Evolutionary conservation across 1,140 invertebrate species (phyloP), one percentile per base, ranked within the genome.

Genomic region (Euwallacea similis): DNA sequence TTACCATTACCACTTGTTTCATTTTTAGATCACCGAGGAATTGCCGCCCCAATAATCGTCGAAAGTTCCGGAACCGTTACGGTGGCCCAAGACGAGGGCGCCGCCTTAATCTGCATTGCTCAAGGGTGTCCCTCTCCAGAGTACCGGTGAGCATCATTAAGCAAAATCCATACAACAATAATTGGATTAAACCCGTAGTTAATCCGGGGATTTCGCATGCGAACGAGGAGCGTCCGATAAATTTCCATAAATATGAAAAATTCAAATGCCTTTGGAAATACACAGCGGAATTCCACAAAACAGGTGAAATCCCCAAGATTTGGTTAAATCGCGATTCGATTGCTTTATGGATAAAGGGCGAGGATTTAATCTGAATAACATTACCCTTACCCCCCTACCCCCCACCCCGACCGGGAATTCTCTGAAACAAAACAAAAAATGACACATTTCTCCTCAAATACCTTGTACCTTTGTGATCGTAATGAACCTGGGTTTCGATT

Each of bases 41-140:
- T 88, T 71, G 86, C 88, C 74, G 82, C 88, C 56, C 89, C 89
- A 47, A 85, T 87, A 72, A 88, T 91, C 66, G 84, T 90, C 63
- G 88, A 90, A 76, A 88, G 89, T 80, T 89, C 88, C 13, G 86
- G 86, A 41, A 85, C 86, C 65, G 86, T 91, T 33, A 86, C 89
- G 76, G 88, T 90, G 13, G 85, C 87, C 50, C 88, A 91, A 82
- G 90, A 91, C 73, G 90, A 92, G 80, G 90, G 88, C 50, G 89
- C 88, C 13, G 90, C 91, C 43, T 81, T 92, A 69, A 83, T 91
- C 47, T 91, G 90, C 79, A 85, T 91, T 50, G 87, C 90, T 10
- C 89, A 91, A 77, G 89, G 88, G 59, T 91, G 90, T 81, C 90
- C 90, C 58, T 84, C 88, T 42, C 89, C 90, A 13, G 89, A 90